Conservation (phyloP, 2,888 invertebrate genomes). For the Pseudanteris insignis region DNA sequence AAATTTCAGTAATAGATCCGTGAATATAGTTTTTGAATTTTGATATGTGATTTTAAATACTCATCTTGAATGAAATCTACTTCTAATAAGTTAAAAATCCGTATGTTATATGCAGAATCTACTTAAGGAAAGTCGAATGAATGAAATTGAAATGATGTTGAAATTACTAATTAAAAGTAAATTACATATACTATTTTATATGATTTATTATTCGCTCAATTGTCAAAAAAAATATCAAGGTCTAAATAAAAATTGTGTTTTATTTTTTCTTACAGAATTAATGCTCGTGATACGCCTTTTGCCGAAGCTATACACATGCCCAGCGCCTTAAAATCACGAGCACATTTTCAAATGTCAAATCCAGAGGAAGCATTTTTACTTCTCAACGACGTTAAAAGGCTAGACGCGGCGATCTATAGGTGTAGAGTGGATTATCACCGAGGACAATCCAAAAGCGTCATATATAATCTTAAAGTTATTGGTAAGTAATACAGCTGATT, state of each 20-base stretch:
- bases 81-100: no score
- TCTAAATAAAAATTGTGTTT: background rate
- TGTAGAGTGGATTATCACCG: conserved; percentile 91
- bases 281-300: conserved; percentile 84
- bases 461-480: conserved; percentile 89
- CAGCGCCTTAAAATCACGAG: conserved; percentile 85
- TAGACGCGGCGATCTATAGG: conserved; percentile 89
- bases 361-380: conserved; percentile 84
- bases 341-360: conserved; percentile 80
- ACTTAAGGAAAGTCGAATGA: no score
- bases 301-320: conserved; percentile 86
- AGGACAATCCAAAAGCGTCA: conserved; percentile 87
- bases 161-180: no score
- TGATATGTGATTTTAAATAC: no score
- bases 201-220: no score
- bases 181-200: no score
- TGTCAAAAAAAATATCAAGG: no score
- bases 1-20: no score
- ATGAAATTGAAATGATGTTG: no score
- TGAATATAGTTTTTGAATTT: no score
- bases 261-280: conserved; percentile 73
- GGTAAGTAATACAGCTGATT: conserved; percentile 72
- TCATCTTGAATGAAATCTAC: no score
- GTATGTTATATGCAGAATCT: no score
- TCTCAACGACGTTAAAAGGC: conserved; percentile 84